Evolutionary conservation across 2,888 invertebrate species (phyloP), one percentile per base, ranked within the genome.

Genomic region (Strigamia maritima): DNA sequence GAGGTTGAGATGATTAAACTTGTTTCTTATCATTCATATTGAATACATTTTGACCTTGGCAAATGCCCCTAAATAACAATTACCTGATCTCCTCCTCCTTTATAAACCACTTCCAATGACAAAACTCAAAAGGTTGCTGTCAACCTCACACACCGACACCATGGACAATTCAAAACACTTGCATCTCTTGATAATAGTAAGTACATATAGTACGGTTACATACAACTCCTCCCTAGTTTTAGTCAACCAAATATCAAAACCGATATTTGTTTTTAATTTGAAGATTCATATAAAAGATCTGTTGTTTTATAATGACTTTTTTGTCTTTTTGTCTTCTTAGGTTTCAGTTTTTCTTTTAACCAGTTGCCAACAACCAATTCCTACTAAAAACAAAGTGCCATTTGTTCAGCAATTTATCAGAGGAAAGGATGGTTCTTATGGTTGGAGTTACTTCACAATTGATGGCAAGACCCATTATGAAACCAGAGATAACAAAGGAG

Each of bases 381-480:
- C n/a, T 22, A 28, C 70, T 24, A 70, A 70, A 26, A 12, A 26
- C 28, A 12, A 70, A 70, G n/a, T 26, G 60, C 78, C 78, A 19
- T 78, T 78, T 24, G 28, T 31, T 12, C 78, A 78, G n/a, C 78
- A 78, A 24, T 60, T 78, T 12, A 38, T 65, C n/a, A 28, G 28
- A 65, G 78, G 78, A 22, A 54, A 28, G 19, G 60, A 65, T 31
- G 78, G 78, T 22, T 24, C 60, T 24, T 78, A 78, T 22, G 78
- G 78, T 10, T 78, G 49, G 60, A 78, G 78, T 31, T 78, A 78
- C 40, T 65, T 78, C 19, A 78, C 78, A n/a, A 16, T 65, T 16
- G 78, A 78, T 19, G 78, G 78, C 3, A 78, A 78, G 19, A 35
- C 78, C 7, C 78, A 78, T 38, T 78, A 35, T 24, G 78, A 78